Evolutionary conservation across 1,140 invertebrate species (phyloP), one percentile per base, ranked within the genome.

Genomic region (Orchesella cincta): DNA sequence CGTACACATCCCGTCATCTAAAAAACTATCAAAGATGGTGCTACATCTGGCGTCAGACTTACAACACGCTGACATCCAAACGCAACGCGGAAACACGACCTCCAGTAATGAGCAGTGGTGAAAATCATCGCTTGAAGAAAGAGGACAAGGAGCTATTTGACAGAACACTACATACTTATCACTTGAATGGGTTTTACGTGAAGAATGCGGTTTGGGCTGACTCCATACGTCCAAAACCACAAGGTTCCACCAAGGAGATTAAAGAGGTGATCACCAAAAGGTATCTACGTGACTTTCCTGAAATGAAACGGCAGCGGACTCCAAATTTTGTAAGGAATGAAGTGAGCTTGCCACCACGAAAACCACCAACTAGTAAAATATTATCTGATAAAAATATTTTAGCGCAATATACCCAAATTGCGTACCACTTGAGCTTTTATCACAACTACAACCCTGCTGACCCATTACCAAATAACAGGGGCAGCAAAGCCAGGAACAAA

Each of bases 71-170:
- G 2, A 33, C 62, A 5, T 8, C 62, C 2, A 67, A 67, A 33
- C 62, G 62, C 8, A 23, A 67, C 33, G 33, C 31, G 2, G 62
- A 67, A 29, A 23, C 12, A 31, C 23, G 31, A 33, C 62, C 62
- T 29, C 62, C 62, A 5, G 31, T 67, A 31, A 67, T 67, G 62
- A 67, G 62, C 62, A 67, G 62, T 33, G 31, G 26, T 14, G 62
- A 67, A 33, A 23, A 5, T 12, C 28, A 29, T 23, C 3, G 62
- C 8, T 18, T 31, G 26, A 67, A 67, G 31, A 29, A 67, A 14
- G 62, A 67, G 31, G 62, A 67, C 62, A 67, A 67, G n/a, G 62
- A 67, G 62, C 62, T 67, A 12, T 67, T 67, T 31, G 62, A 67
- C 14, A 26, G 62, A 26, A 67, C 62, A 29, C 62, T 67, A 12